Percentiles rank a stretch among this genome's conserved stretches.
phyloP scores from a whole-genome alignment of 2,888 invertebrate species.

The Dorcus hopei region DNA sequence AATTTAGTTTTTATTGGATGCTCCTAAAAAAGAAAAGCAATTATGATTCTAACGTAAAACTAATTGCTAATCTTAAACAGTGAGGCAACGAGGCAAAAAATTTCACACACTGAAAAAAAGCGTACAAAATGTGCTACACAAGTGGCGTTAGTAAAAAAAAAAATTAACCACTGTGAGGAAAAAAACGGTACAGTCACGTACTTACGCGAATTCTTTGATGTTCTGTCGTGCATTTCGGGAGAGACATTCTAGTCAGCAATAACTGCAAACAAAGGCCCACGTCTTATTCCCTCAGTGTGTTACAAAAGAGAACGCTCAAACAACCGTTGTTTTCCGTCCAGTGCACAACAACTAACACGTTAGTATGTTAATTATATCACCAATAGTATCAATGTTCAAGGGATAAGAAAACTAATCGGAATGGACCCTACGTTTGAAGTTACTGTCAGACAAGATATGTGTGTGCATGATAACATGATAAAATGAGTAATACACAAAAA shows the following conservation, averaged over 20 bases:
- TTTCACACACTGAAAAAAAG: too few species aligned
- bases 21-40: too few species aligned
- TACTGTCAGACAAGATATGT: too few species aligned
- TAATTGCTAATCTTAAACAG: too few species aligned
- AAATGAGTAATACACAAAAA: too few species aligned
- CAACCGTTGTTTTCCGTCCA: not conserved
- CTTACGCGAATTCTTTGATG: conserved; percentile 92
- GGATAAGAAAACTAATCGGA: not conserved
- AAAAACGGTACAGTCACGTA: conserved; percentile 37
- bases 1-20: too few species aligned
- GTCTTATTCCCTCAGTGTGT: conserved; percentile 19
- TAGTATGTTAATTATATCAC: conserved; percentile 12
- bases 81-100: too few species aligned
- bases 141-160: not conserved
- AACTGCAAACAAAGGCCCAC: conserved; percentile 66
- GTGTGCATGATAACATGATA: too few species aligned
- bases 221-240: conserved; percentile 79
- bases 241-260: conserved; percentile 86
- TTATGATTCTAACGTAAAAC: too few species aligned
- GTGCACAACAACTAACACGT: conserved; percentile 16
- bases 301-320: conserved; percentile 1
- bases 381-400: not conserved
- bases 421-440: too few species aligned
- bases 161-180: not conserved
- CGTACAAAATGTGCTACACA: too few species aligned